Conservation (phyloP, 1,140 invertebrate genomes). For the Brachionus rubens region DNA sequence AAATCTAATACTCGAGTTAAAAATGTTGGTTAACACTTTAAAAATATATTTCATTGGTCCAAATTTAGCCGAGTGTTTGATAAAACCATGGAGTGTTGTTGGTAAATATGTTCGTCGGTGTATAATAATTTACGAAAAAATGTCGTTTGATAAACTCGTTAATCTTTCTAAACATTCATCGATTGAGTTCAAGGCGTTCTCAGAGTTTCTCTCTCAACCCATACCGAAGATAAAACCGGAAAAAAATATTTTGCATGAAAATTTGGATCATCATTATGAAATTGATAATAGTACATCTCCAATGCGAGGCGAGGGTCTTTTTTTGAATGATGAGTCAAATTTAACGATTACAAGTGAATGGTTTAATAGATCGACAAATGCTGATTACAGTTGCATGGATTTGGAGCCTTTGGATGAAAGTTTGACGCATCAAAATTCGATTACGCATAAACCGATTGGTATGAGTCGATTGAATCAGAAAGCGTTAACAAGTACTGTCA, state of each 20-base stretch:
- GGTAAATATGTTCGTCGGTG: slow-evolving; percentile 46
- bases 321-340: slow-evolving; percentile 44
- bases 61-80: background rate
- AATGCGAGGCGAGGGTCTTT: slow-evolving; percentile 37
- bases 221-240: background rate
- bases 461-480: slow-evolving; percentile 1
- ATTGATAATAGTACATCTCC: slow-evolving; percentile 38
- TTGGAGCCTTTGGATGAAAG: slow-evolving; percentile 39
- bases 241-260: background rate
- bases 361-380: slow-evolving; percentile 33
- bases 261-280: slow-evolving; percentile 26
- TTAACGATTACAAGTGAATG: slow-evolving; percentile 42
- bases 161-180: slow-evolving; percentile 18
- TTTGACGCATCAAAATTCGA: background rate
- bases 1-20: background rate
- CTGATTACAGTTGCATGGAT: slow-evolving; percentile 36
- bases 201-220: background rate
- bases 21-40: background rate
- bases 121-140: slow-evolving; percentile 45
- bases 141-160: slow-evolving; percentile 37
- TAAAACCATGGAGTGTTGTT: slow-evolving; percentile 44
- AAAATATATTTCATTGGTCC: slow-evolving; percentile 46
- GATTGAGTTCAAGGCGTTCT: background rate
- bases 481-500: slow-evolving; percentile 38
- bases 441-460: background rate